Base-by-base conservation (phyloP, 1,140 invertebrate genomes). In the Drosophila fuyamai region DNA sequence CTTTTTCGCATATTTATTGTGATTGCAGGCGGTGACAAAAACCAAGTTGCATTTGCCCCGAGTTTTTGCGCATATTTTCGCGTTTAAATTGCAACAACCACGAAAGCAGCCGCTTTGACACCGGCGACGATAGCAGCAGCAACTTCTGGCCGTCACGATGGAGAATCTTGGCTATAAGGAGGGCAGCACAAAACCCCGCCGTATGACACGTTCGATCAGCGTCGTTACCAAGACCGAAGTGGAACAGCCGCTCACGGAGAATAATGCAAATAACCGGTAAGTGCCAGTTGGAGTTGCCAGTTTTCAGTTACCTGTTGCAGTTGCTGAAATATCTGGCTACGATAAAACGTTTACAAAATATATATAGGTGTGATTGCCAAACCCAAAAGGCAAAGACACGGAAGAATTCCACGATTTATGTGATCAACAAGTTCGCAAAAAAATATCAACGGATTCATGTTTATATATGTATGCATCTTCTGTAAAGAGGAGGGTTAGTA, bases 81-180 rank as follows among this genome's bases (percentile, higher is more conserved):
- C 84, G 72, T 83, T 77, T 90, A 76, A 79, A 79, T 78, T 70
- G 47, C 86, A 65, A 62, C 80, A 57, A 50, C 59, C 59, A 50
- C 50, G 54, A 51, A 59, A 54, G 9, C 50, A 79, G 66, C 44
- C 54, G 35, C 74, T 58, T 55, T 54, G 48, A 54, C 48, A 70
- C 54, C 58, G 57, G 43, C 68, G 44, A 47, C 61, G 74, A 53
- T 40, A 58, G n/a, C 44, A 75, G 38, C 58, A 67, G 40, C 67
- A 62, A 36, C 76, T 72, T 71, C 58, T 76, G 76, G 44, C 36
- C 53, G 72, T 63, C 82, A 67, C 53, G 56, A 92, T 92, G 92
- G 92, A 92, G 84, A 92, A 92, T 92, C 82, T 92, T 56, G 92
- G 92, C 65, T 92, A 92, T 54, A 92, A 92, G 76, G 92, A 92